These are phyloP conservation scores for Paramormyrops hopkinsi DNA, from an alignment of 2,797 vertebrate species.

Conservation along the genomic window DNA sequence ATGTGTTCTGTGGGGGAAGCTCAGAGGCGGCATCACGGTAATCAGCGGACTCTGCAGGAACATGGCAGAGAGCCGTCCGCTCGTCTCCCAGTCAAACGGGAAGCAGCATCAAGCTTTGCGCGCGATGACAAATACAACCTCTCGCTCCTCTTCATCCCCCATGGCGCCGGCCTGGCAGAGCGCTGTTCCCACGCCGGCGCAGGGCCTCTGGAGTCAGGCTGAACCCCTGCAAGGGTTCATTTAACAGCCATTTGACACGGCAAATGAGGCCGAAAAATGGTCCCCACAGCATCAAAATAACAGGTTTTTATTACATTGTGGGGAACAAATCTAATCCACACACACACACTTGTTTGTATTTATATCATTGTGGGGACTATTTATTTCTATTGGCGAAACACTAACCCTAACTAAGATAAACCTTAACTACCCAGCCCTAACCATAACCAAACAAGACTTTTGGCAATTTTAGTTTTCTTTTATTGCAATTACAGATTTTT, in stretches of 20 bases:
- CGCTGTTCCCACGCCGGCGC: background rate
- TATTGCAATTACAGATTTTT: background rate
- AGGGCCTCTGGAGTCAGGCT: background rate
- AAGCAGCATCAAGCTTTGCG: background rate
- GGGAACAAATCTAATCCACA: background rate
- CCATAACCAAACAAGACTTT: background rate
- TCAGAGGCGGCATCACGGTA: background rate
- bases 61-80: background rate
- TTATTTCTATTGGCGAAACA: background rate
- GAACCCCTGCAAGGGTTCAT: background rate
- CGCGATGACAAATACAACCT: background rate
- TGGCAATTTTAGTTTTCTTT: background rate
- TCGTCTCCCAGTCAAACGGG: background rate
- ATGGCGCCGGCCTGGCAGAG: background rate
- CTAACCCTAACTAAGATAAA: background rate
- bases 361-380: background rate
- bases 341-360: background rate
- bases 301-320: background rate
- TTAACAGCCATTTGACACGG: background rate
- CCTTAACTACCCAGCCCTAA: background rate
- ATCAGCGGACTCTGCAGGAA: background rate
- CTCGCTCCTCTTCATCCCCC: background rate
- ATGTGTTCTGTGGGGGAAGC: background rate
- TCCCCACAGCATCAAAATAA: background rate
- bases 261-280: background rate